These are phyloP conservation scores for roundworm (Caenorhabditis elegans) DNA, from an alignment of 1,140 invertebrate species.

Conservation along the genomic window DNA sequence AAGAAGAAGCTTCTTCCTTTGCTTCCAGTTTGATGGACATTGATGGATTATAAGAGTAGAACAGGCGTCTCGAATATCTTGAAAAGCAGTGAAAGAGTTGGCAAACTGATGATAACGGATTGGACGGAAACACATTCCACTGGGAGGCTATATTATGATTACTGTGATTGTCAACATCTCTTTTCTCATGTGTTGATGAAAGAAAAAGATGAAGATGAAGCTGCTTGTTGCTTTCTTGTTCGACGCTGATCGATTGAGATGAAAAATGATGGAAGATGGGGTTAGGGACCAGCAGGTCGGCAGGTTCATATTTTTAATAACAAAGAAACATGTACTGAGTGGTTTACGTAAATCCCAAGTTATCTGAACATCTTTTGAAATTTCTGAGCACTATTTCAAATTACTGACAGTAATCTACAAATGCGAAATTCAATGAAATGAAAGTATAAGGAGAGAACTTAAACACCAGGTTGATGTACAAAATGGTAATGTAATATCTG, in stretches of 20 bases:
- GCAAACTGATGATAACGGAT: background rate
- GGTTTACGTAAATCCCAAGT: no score
- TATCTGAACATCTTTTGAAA: no score
- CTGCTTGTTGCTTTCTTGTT: background rate
- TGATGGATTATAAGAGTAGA: background rate
- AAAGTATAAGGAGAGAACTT: no score
- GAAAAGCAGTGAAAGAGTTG: background rate
- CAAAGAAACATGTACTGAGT: background rate
- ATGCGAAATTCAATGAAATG: no score
- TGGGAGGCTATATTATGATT: conserved; percentile 11
- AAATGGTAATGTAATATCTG: no score
- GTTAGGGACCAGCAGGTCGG: background rate
- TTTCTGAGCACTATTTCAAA: no score
- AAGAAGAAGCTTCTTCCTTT: background rate
- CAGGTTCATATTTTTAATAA: background rate
- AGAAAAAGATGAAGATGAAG: background rate
- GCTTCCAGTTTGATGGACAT: background rate
- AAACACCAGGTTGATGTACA: no score
- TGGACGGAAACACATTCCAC: background rate
- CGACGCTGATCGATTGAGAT: background rate
- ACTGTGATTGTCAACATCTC: conserved; percentile 2
- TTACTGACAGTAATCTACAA: no score
- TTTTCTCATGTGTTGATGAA: background rate
- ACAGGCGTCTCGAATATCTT: no score
- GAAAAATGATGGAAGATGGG: background rate